phyloP scores from a whole-genome alignment of 2,113 vertebrate genomes.

The Abramis brama region DNA sequence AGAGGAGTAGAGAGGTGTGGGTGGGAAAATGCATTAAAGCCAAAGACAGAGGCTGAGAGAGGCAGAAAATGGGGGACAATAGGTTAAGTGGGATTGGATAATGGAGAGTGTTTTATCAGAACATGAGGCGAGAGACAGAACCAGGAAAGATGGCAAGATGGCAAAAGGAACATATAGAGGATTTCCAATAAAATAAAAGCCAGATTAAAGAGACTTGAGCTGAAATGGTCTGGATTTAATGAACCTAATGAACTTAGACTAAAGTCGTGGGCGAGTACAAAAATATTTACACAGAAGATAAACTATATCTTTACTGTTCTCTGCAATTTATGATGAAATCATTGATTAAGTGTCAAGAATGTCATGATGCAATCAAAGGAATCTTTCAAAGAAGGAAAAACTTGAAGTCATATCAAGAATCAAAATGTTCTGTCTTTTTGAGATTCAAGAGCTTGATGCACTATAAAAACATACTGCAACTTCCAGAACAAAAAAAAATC shows the following conservation, averaged over 20 bases:
- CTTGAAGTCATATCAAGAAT: not conserved
- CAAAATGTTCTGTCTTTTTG: not conserved
- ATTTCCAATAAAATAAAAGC: not conserved
- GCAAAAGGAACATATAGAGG: not conserved
- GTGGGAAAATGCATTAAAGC: constrained; percentile 44
- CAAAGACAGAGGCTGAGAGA: constrained; percentile 41
- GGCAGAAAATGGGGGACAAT: constrained; percentile 37
- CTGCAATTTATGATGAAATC: constrained; percentile 16
- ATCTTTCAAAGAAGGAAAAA: constrained; percentile 5
- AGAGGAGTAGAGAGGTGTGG: constrained; percentile 29
- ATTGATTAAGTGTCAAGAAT: constrained; percentile 9
- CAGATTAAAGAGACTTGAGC: not conserved
- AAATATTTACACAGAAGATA: not conserved
- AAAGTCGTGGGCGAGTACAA: not conserved
- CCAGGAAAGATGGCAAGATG: constrained; percentile 53
- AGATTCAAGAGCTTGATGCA: not conserved
- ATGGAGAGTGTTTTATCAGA: constrained; percentile 62
- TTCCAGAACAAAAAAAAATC: not conserved
- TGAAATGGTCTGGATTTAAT: not conserved
- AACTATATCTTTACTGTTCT: constrained; percentile 5
- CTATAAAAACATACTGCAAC: not conserved
- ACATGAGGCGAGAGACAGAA: constrained; percentile 61
- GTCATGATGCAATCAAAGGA: constrained; percentile 29
- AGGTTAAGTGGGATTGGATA: constrained; percentile 48
- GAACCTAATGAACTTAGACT: not conserved